A percentile compares a stretch with the other conserved stretches of the same genome.
These are phyloP conservation scores for Oreochromis tanganicae DNA, from an alignment of 2,113 vertebrate species.

Conservation along the genomic window DNA sequence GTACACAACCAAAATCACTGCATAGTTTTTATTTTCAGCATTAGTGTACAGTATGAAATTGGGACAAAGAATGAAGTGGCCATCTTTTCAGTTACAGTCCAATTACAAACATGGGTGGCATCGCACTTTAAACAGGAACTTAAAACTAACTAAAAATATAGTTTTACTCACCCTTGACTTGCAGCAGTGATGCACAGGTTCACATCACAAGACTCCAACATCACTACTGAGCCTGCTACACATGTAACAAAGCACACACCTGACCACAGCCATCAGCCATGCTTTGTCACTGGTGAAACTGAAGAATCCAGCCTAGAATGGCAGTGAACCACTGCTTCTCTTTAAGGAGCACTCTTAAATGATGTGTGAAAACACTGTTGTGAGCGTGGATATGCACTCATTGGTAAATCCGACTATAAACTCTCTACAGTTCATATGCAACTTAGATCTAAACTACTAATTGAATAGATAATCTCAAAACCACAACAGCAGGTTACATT, in stretches of 20 bases:
- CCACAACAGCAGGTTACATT: constrained; percentile 26
- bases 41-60: not conserved
- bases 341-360: not conserved
- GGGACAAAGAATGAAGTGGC: not conserved
- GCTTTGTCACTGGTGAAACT: not conserved
- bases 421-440: not conserved
- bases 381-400: not conserved
- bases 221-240: not conserved
- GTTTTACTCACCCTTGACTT: not conserved
- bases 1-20: not conserved
- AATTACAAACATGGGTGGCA: not conserved
- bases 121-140: not conserved
- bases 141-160: not conserved
- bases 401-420: not conserved
- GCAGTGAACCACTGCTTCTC: not conserved
- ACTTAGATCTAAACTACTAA: constrained; percentile 20
- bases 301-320: not conserved
- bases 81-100: not conserved
- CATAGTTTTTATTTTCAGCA: not conserved
- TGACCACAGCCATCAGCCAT: not conserved
- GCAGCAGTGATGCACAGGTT: not conserved
- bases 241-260: not conserved
- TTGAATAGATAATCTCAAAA: constrained; percentile 6
- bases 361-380: not conserved
- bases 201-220: not conserved